Conservation (phyloP, 2,888 invertebrate species). For the Prosapia bicincta region DNA sequence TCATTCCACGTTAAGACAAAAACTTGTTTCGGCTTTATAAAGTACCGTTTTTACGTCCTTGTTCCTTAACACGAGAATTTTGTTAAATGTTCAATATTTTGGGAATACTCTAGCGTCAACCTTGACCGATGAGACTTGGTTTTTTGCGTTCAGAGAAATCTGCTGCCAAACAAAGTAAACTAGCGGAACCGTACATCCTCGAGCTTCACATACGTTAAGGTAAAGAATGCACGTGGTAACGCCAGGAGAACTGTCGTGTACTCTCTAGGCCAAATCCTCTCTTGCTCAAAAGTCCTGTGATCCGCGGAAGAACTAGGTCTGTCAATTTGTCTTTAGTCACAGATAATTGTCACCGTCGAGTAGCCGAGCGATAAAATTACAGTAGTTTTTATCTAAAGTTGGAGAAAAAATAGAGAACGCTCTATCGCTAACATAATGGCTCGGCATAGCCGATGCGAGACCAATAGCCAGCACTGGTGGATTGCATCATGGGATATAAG, state of each 20-base stretch:
- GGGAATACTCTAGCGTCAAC: no score
- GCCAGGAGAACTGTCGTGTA: neutral
- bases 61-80: no score
- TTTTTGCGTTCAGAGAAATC: no score
- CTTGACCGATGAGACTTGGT: neutral
- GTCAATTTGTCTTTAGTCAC: conserved; percentile 2
- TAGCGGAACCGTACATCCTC: no score
- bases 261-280: no score
- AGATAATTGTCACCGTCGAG: neutral
- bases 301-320: neutral
- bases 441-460: neutral
- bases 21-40: no score
- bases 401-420: neutral
- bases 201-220: no score
- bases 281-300: neutral
- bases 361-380: neutral
- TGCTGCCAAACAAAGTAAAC: no score
- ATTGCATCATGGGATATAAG: neutral
- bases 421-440: neutral
- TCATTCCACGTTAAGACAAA: no score
- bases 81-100: no score
- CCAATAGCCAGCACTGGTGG: neutral
- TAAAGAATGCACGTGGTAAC: neutral
- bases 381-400: neutral
- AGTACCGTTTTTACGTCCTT: no score